Conservation (phyloP, 2,113 vertebrate genomes). For the Anthoscopus minutus region DNA sequence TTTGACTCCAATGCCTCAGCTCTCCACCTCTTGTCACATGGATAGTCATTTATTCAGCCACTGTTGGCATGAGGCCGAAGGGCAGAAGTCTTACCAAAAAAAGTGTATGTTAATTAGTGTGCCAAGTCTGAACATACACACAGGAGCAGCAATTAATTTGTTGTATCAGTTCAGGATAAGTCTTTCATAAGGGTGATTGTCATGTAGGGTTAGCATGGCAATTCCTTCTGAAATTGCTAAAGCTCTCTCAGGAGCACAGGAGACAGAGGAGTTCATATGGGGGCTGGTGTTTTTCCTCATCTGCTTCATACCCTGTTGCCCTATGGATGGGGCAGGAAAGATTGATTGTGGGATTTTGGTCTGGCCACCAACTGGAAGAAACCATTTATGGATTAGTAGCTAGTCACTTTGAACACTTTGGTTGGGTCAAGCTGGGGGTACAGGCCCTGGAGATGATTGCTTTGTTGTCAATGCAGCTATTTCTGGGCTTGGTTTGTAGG, state of each 20-base stretch:
- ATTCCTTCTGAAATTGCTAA: background rate
- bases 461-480: background rate
- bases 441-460: background rate
- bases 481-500: background rate
- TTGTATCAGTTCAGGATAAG: background rate
- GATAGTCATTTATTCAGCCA: background rate
- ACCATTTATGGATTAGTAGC: background rate
- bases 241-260: background rate
- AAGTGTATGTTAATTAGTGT: background rate
- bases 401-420: background rate
- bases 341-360: background rate
- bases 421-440: background rate
- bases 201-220: background rate
- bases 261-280: background rate
- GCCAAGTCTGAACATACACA: background rate
- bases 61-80: background rate
- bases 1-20: background rate
- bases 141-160: background rate
- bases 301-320: rapidly evolving
- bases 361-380: background rate
- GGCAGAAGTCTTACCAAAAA: background rate
- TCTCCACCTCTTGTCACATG: background rate
- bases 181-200: background rate
- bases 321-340: rapidly evolving
- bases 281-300: background rate